Conservation (phyloP, 2,797 vertebrate genomes). For the Artibeus lituratus region DNA sequence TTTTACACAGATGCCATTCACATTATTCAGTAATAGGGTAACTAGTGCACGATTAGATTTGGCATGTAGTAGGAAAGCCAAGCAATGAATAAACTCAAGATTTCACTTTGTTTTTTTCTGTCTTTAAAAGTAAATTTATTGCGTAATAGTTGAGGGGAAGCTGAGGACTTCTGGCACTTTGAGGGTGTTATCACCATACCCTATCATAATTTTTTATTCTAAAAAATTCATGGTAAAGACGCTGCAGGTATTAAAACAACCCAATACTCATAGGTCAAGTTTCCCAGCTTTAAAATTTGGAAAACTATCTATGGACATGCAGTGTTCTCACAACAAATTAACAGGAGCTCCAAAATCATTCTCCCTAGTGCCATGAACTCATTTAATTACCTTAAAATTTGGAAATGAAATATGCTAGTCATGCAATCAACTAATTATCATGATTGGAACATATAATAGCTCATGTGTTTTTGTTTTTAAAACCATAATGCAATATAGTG, state of each 20-base stretch:
- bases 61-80: constrained; percentile 11
- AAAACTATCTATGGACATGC: not conserved
- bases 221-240: not conserved
- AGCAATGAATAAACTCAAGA: not conserved
- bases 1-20: constrained; percentile 57
- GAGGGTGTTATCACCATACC: not conserved
- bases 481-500: not conserved
- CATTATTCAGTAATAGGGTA: constrained; percentile 18
- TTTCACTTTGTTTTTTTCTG: not conserved
- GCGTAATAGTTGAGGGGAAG: not conserved
- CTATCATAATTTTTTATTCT: not conserved
- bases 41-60: constrained; percentile 44
- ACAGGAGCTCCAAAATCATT: not conserved
- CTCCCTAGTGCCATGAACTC: not conserved
- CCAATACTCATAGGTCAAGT: not conserved
- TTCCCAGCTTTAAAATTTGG: constrained; percentile 33
- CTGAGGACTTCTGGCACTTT: not conserved
- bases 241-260: not conserved
- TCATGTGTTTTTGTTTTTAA: not conserved
- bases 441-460: not conserved
- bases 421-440: not conserved
- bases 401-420: not conserved
- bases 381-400: not conserved
- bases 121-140: constrained; percentile 9
- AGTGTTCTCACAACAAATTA: not conserved